phyloP scores from a whole-genome alignment of 2,888 invertebrate species.

The Brachylomia viminalis region DNA sequence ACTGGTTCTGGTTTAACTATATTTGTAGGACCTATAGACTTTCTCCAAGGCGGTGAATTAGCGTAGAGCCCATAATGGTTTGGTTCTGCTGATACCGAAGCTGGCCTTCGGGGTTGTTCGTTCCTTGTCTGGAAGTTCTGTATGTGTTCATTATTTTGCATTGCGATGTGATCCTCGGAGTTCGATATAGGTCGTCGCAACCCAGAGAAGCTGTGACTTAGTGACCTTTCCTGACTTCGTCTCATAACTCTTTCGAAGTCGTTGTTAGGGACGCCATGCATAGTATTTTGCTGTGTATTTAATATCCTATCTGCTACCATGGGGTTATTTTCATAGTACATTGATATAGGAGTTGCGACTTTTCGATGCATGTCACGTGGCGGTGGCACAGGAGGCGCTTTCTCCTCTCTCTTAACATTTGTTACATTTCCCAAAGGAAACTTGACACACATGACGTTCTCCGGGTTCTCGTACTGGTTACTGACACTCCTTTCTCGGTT shows the following conservation, averaged over 20 bases:
- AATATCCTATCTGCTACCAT: slow-evolving; percentile 79
- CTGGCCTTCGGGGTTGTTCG: slow-evolving; percentile 87
- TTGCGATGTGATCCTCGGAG: slow-evolving; percentile 89
- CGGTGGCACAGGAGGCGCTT: slow-evolving; percentile 94
- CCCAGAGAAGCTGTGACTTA: slow-evolving; percentile 86
- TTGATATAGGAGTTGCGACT: slow-evolving; percentile 88
- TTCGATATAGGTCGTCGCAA: slow-evolving; percentile 87
- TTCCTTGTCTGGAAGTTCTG: slow-evolving; percentile 78
- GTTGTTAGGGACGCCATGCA: slow-evolving; percentile 86
- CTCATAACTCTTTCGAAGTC: slow-evolving; percentile 88
- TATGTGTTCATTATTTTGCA: slow-evolving; percentile 87
- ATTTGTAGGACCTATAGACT: slow-evolving; percentile 76
- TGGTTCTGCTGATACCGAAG: slow-evolving; percentile 89
- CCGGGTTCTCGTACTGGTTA: slow-evolving; percentile 83
- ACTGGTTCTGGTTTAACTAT: slow-evolving; percentile 84
- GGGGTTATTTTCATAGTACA: slow-evolving; percentile 87
- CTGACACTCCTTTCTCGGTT: slow-evolving; percentile 82
- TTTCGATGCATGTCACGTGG: slow-evolving; percentile 94
- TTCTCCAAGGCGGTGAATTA: slow-evolving; percentile 86
- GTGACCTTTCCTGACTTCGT: slow-evolving; percentile 86
- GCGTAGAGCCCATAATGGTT: slow-evolving; percentile 85
- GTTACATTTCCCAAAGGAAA: slow-evolving; percentile 88
- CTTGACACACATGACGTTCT: slow-evolving; percentile 87
- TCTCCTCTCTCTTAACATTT: slow-evolving; percentile 85
- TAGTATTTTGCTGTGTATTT: slow-evolving; percentile 74